Evolutionary conservation across 2,113 vertebrate species (phyloP), one percentile per base, ranked within the genome.

Genomic region (Oryzias melastigma): DNA sequence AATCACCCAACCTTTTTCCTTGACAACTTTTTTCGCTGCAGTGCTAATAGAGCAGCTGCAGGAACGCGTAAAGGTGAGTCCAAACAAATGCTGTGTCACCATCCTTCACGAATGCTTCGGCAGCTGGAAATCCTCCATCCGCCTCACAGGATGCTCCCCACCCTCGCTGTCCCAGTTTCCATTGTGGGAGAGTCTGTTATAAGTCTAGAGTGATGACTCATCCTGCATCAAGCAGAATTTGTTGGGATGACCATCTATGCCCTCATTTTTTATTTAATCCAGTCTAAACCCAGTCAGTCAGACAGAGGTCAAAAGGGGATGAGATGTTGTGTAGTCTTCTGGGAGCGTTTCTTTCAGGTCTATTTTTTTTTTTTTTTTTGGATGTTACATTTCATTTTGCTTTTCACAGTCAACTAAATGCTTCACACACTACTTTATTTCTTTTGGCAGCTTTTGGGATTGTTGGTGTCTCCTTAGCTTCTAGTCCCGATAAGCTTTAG

Each of bases 401-500:
- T 73, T 61, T 46, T 24, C 69, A 65, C 42, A 67, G 56, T 75
- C 68, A 52, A 59, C 75, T 44, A 52, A 43, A 73, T 41, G 41
- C 66, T 81, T 58, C 49, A 43, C 44, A 56, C 51, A 22, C 64
- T 80, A 47, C 57, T 85, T 73, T 67, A 47, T 53, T 79, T 80
- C 84, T 78, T 74, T 71, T 60, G 47, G 60, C 68, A 20, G 3
- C 55, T 60, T 81, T 80, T 77, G 78, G 77, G 79, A 82, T 79
- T 84, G 77, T 86, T 83, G 73, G 79, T 18, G 47, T 73, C 74
- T 77, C 75, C 81, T 83, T 87, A 77, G 59, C 69, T 80, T 64
- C 75, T 61, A 72, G 58, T 68, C 59, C 63, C 53, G 24, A 62
- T 78, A 65, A 72, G 50, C 18, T 43, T 72, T 65, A 65, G 81